Conservation (phyloP, 2,797 vertebrate species). For the Sebastes vulpes region DNA sequence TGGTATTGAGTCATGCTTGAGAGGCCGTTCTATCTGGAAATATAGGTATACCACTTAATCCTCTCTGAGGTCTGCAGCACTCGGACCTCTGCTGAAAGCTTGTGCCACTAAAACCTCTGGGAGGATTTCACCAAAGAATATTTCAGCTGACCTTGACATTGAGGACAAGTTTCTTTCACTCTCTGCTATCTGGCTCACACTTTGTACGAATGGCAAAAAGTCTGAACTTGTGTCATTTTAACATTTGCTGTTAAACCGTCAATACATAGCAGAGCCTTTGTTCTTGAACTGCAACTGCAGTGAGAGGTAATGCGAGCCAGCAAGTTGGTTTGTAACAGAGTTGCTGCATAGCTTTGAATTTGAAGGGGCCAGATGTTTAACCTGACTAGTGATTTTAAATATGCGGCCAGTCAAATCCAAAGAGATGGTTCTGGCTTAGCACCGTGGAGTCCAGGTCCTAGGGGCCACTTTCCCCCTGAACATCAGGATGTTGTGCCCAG, state of each 20-base stretch:
- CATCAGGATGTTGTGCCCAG: conserved; percentile 68
- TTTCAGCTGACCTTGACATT: conserved; percentile 69
- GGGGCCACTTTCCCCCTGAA: conserved; percentile 67
- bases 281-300: conserved; percentile 36
- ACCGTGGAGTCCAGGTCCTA: conserved; percentile 58
- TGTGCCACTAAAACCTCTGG: conserved; percentile 59
- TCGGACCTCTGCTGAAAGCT: conserved; percentile 55
- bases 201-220: not conserved
- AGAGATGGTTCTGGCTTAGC: conserved; percentile 67
- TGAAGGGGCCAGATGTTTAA: conserved; percentile 72
- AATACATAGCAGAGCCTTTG: conserved; percentile 22
- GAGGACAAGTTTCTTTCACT: conserved; percentile 46
- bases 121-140: conserved; percentile 61
- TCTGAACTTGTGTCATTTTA: conserved; percentile 9
- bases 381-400: conserved; percentile 71
- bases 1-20: conserved; percentile 81
- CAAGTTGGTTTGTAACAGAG: conserved; percentile 30
- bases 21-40: conserved; percentile 71
- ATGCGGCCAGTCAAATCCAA: conserved; percentile 65
- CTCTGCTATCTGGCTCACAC: conserved; percentile 16
- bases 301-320: conserved; percentile 26
- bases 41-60: conserved; percentile 70
- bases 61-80: conserved; percentile 56
- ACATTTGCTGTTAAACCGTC: conserved; percentile 26
- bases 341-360: conserved; percentile 53